A percentile compares a stretch with the other conserved stretches of the same genome.
These are phyloP conservation scores for Gobius niger DNA, from an alignment of 2,113 vertebrate species.

Conservation along the genomic window DNA sequence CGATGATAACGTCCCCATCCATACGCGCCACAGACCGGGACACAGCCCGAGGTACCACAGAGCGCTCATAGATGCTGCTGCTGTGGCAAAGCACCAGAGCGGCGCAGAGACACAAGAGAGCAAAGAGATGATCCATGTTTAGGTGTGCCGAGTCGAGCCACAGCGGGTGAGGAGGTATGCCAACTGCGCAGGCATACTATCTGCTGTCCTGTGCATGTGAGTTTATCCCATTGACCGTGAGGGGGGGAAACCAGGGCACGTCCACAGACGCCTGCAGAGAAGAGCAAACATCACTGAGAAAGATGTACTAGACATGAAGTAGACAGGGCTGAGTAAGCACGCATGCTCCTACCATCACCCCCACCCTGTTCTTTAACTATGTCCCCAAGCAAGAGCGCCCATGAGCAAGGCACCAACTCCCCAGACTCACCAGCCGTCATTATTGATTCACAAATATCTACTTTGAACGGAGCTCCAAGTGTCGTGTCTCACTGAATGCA, in stretches of 20 bases:
- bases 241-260: conserved; percentile 43
- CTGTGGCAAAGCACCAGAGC: conserved; percentile 54
- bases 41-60: conserved; percentile 77
- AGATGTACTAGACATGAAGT: conserved; percentile 29
- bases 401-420: conserved; percentile 49
- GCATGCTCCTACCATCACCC: conserved; percentile 45
- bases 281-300: conserved; percentile 14
- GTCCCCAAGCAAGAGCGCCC: conserved; percentile 20
- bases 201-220: conserved; percentile 52
- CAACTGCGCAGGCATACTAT: conserved; percentile 66
- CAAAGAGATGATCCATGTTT: conserved; percentile 82
- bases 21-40: conserved; percentile 91
- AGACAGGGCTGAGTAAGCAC: conserved; percentile 33
- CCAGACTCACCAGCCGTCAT: not conserved
- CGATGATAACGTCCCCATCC: conserved; percentile 98
- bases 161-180: conserved; percentile 59
- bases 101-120: conserved; percentile 78
- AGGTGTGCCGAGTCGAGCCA: conserved; percentile 74
- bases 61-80: conserved; percentile 71
- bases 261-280: conserved; percentile 60
- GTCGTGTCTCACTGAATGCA: not conserved
- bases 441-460: not conserved
- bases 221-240: conserved; percentile 61
- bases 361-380: conserved; percentile 17
- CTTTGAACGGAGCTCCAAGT: not conserved